phyloP scores from a whole-genome alignment of 1,140 invertebrate species.

The Hyposmocoma kahamanoa region DNA sequence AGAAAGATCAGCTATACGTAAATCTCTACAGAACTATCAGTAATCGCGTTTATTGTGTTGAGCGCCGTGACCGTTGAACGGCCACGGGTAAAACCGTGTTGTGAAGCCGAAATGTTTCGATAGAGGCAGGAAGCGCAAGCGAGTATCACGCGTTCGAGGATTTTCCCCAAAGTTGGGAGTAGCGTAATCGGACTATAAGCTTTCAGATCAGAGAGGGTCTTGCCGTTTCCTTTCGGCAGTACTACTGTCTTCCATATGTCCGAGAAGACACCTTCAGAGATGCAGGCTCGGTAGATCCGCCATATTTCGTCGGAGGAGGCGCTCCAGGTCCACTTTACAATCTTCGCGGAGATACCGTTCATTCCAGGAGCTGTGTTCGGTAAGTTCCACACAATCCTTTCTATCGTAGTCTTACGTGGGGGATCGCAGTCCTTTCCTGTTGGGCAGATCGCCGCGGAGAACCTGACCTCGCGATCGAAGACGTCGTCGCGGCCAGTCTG shows the following conservation, averaged over 20 bases:
- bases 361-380: neutral
- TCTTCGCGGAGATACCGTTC: neutral
- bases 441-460: neutral
- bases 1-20: neutral
- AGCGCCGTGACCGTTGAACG: neutral
- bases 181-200: neutral
- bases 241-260: neutral
- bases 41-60: neutral
- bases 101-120: neutral
- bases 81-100: neutral
- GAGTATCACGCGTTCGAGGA: neutral
- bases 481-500: neutral
- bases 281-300: neutral
- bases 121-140: neutral
- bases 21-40: neutral
- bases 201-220: neutral
- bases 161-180: neutral
- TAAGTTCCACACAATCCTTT: neutral
- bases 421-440: neutral
- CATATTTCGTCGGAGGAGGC: neutral
- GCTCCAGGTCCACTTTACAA: neutral
- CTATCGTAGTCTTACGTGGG: neutral
- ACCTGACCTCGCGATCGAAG: neutral
- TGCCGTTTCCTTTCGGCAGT: neutral
- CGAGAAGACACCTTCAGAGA: neutral